Conservation (phyloP, 2,113 vertebrate species). For the Strix uralensis region DNA sequence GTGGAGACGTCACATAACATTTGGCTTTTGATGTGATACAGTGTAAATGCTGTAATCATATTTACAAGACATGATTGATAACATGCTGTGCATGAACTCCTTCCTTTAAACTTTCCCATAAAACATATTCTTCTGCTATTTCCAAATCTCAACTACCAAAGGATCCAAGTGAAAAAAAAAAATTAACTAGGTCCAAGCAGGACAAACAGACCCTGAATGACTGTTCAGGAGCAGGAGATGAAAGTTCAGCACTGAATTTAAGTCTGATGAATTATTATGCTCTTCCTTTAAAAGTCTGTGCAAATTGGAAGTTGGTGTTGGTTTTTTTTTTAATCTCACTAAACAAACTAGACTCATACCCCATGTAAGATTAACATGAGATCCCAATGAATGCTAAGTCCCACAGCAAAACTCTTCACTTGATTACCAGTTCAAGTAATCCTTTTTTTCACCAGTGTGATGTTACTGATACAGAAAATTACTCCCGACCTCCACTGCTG, state of each 20-base stretch:
- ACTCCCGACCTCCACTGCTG: not conserved
- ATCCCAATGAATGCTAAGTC: not conserved
- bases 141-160: not conserved
- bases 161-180: not conserved
- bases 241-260: not conserved
- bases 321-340: not conserved
- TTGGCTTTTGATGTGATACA: constrained; percentile 38
- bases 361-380: not conserved
- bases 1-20: not conserved
- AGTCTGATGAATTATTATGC: not conserved
- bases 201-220: not conserved
- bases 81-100: not conserved
- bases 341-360: not conserved
- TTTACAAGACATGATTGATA: constrained; percentile 41
- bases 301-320: not conserved
- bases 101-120: constrained; percentile 8
- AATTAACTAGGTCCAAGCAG: not conserved
- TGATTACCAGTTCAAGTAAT: not conserved
- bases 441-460: not conserved
- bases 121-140: not conserved
- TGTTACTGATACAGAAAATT: not conserved
- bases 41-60: constrained; percentile 21
- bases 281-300: not conserved
- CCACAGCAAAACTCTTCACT: not conserved
- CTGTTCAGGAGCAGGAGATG: not conserved